Conservation (phyloP, 2,888 invertebrate genomes). For the Neoitamus cyanurus region DNA sequence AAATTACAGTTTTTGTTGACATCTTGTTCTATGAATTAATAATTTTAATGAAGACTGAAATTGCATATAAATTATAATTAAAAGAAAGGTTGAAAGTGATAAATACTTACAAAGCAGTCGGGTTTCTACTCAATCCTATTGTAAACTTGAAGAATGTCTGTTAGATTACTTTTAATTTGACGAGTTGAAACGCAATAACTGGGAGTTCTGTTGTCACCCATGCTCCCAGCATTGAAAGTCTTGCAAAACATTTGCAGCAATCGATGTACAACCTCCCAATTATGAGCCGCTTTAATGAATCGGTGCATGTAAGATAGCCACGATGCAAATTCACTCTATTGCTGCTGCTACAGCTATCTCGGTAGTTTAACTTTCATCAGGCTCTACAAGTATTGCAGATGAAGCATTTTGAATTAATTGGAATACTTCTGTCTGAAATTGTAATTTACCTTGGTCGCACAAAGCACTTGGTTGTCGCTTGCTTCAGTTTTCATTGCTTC, state of each 20-base stretch:
- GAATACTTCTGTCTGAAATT: slow-evolving; percentile 31
- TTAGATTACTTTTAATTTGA: neutral
- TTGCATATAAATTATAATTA: too few relatives aligned
- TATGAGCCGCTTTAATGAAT: slow-evolving; percentile 36
- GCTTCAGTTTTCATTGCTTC: neutral
- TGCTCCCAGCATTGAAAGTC: slow-evolving; percentile 26
- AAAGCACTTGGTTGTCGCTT: neutral
- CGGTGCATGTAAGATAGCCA: neutral
- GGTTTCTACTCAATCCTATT: neutral
- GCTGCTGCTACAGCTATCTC: neutral
- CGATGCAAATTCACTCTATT: slow-evolving; percentile 34
- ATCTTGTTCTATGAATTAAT: too few relatives aligned
- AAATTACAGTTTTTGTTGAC: too few relatives aligned
- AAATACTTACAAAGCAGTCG: too few relatives aligned
- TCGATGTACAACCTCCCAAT: slow-evolving; percentile 39
- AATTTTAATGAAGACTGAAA: too few relatives aligned
- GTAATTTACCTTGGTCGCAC: slow-evolving; percentile 2
- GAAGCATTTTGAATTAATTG: slow-evolving; percentile 7
- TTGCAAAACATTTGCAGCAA: slow-evolving; percentile 29
- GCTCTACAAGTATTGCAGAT: neutral
- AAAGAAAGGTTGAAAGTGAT: neutral
- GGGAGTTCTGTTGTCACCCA: slow-evolving; percentile 19
- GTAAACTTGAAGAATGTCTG: neutral
- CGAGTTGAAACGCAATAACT: neutral
- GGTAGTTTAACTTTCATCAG: neutral